Base-by-base conservation (phyloP, 2,113 vertebrate species). In the Gobiocypris rarus region DNA sequence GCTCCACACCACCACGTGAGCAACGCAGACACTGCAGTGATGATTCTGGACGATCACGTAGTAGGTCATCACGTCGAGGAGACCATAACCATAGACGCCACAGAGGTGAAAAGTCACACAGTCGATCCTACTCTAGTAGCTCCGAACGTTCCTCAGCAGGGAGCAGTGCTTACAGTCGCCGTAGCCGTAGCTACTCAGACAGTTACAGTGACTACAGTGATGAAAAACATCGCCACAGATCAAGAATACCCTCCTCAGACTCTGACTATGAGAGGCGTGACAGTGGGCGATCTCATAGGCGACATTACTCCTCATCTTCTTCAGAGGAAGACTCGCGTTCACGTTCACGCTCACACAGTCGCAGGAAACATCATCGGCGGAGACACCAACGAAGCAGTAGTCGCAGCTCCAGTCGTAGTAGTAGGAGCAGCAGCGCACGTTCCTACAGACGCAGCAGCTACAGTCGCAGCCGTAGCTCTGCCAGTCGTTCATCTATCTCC, bases 201-300 rank as follows among this genome's bases (percentile, higher is more conserved):
- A 98, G 96, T 90, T 98, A 99, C 84, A 99, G 97, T 9, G 97
- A 97, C 86, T 97, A 98, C 87, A 99, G 97, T 8, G 94, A 95
- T 13, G 94, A 15, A 85, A 93, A 89, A 1, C 89, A 87, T 22
- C 88, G 90, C 78, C 94, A 79, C 31, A 85, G 82, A 80, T 97
- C 96, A 0, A 97, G 98, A 85, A 95, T 85, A 24, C 69, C 93
- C 0, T 98, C 96, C 17, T 97, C 97, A 0, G 98, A 97, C 85
- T 99, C 97, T 0, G 97, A 99, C 84, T 99, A 97, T n/a, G 93
- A 94, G 86, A 92, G 93, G 3, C 86, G 93, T 80, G 93, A 96
- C 43, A 96, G 96, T 24, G 93, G 96, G 84, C 92, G 95, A 14
- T 97, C 96, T 0, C 94, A 96, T 84, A 94, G 96, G 61, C 96